Percentiles rank a stretch among this genome's conserved stretches.
phyloP scores from a whole-genome alignment of 1,140 invertebrate species.

The Leptinotarsa undecemlineata region DNA sequence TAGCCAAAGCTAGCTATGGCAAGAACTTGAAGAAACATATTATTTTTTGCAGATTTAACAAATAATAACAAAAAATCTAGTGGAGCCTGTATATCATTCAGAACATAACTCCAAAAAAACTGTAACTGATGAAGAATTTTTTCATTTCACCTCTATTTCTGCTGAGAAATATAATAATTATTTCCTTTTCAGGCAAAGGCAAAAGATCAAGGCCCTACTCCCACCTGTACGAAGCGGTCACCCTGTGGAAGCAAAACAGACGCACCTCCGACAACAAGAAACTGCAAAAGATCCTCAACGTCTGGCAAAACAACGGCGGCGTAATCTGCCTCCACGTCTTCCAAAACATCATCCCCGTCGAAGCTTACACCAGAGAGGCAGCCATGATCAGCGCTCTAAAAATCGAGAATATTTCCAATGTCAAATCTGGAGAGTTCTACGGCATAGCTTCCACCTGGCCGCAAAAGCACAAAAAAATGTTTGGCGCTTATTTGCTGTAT shows the following conservation, averaged over 20 bases:
- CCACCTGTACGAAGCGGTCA: constrained; percentile 87
- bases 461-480: constrained; percentile 66
- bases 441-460: constrained; percentile 77
- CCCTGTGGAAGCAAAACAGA: constrained; percentile 59
- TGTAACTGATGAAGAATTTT: no score
- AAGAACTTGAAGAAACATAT: no score
- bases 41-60: no score
- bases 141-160: no score
- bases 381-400: constrained; percentile 90
- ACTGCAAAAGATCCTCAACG: constrained; percentile 78
- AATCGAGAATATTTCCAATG: constrained; percentile 77
- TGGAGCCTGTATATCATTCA: no score
- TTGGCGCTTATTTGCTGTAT: constrained; percentile 83
- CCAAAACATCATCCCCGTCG: constrained; percentile 86
- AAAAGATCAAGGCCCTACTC: constrained; percentile 82
- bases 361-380: constrained; percentile 92
- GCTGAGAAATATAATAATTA: no score
- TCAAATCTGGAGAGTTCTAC: constrained; percentile 82
- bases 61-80: no score
- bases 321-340: constrained; percentile 91
- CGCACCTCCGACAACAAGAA: constrained; percentile 62
- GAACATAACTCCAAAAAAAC: no score
- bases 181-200: constrained; percentile 56
- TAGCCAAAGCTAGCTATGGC: no score
- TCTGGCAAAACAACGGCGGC: constrained; percentile 82